Evolutionary conservation across 2,113 vertebrate genomes (phyloP), one percentile per base, ranked within the genome.

Genomic region (Tetrax tetrax): DNA sequence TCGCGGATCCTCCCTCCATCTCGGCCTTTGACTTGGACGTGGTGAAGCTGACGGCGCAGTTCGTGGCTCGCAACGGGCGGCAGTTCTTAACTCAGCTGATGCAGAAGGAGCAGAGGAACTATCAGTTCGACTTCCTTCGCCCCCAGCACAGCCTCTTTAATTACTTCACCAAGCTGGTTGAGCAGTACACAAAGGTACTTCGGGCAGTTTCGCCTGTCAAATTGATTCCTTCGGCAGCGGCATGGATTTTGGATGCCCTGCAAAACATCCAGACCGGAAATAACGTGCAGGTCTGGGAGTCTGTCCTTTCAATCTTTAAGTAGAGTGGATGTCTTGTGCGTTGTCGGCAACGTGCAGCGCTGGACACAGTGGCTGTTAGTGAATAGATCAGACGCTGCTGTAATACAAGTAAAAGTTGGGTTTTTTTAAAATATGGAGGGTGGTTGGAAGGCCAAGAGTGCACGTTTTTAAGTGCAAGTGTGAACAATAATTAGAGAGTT

Each of bases 71-170:
- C 24, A 99, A 99, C 0, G 99, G 99, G 27, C 98, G 99, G 31
- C 99, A 99, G 97, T 99, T 99, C 97, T 98, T 99, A 85, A 99
- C 99, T 1, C 99, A 99, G 97, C 98, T 99, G 79, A 99, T 99
- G 99, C 99, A 99, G 98, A 99, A 99, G 48, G 99, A 99, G 84
- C 99, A 99, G 97, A 98, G 99, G 91, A 99, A 99, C 98, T 99
- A 99, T 91, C 99, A 99, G 96, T 99, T 99, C 96, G 99, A 99
- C 95, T 99, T 99, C 92, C 98, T 99, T 59, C 98, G 99, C 8
- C 99, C 99, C 0, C 99, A 99, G 95, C 99, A 99, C 98, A 99
- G 99, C 81, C 99, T 99, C 51, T 99, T 99, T 94, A 99, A 99
- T 97, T 99, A 99, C 96, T 99, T 99, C 95, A 99, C 99, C 28